Evolutionary conservation across 2,888 invertebrate genomes (phyloP), one percentile per base, ranked within the genome.

Genomic region (Strigamia crassipes): DNA sequence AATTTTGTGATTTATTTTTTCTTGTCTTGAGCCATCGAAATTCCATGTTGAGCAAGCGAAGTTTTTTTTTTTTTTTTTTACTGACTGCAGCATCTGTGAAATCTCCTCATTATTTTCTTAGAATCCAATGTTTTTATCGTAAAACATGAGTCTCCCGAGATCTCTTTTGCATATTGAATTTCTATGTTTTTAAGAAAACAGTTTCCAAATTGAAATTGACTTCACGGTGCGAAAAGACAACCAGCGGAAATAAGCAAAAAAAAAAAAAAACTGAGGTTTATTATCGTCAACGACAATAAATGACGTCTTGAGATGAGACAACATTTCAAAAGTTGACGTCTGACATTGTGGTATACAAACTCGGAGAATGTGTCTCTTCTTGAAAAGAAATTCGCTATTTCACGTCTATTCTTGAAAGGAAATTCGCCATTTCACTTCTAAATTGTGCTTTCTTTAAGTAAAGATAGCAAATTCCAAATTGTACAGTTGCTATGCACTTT

Each of bases 21-120:
- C 18, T 56, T 18, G 18, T 18, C 18, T 56, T 56, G 56, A 56
- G 56, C 56, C 56, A 56, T 56, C 18, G 56, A 56, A 56, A 56
- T 46, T 46, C 56, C 56, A 56, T 56, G 56, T 56, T 18, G 56
- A n/a, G 56, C 56, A 56, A 56, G 56, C 21, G 56, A 18, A n/a
- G 56, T 56, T 38, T 38, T 38, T 38, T 51, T n/a, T n/a, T n/a
- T n/a, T n/a, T n/a, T 51, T 18, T 18, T 56, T 56, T 56, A 56
- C 56, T 56, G 56, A 56, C 56, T 56, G 56, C 56, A 21, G 56
- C 56, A 56, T 56, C 56, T 56, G 56, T 56, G 56, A 56, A 56
- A 56, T 56, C 56, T 56, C 56, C 56, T 56, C 56, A 56, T 56
- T 56, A 56, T 56, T 56, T 51, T 56, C 56, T 56, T 18, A 18